phyloP scores from a whole-genome alignment of 2,888 invertebrate genomes.

The Drosophila incognita region DNA sequence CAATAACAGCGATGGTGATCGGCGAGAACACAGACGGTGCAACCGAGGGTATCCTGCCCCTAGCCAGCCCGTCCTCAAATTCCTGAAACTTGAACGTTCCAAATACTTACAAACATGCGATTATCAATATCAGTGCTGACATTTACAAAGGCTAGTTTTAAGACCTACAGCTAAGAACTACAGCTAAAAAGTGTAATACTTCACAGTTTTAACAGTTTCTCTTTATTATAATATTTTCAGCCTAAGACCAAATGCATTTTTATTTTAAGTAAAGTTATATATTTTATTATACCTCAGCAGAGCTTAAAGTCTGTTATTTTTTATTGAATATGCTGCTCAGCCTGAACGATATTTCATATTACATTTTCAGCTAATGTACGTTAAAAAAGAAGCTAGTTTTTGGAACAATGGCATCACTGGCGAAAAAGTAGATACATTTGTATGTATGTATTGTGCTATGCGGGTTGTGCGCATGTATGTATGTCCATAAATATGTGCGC shows the following conservation, averaged over 20 bases:
- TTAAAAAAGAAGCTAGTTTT: background rate
- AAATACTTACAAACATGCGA: slow-evolving; percentile 3
- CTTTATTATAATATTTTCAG: background rate
- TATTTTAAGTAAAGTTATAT: background rate
- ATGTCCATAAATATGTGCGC: background rate
- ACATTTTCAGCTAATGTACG: background rate
- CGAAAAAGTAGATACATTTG: background rate
- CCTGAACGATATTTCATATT: background rate
- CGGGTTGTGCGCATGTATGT: slow-evolving; percentile 1
- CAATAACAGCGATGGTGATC: background rate
- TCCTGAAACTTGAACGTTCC: slow-evolving; percentile 48
- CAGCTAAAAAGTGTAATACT: background rate
- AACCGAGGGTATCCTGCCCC: slow-evolving; percentile 43
- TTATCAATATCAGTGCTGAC: slow-evolving; percentile 5
- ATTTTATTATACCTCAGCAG: background rate
- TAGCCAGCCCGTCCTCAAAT: slow-evolving; percentile 38
- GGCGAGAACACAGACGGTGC: slow-evolving; percentile 17
- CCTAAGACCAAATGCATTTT: background rate
- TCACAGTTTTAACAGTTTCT: background rate
- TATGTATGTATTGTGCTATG: background rate
- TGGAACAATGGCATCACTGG: background rate
- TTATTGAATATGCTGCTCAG: background rate
- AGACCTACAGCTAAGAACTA: background rate
- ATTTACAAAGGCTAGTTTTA: background rate
- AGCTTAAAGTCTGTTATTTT: background rate